phyloP scores from a whole-genome alignment of 2,113 vertebrate species.

The Elaphurus davidianus region DNA sequence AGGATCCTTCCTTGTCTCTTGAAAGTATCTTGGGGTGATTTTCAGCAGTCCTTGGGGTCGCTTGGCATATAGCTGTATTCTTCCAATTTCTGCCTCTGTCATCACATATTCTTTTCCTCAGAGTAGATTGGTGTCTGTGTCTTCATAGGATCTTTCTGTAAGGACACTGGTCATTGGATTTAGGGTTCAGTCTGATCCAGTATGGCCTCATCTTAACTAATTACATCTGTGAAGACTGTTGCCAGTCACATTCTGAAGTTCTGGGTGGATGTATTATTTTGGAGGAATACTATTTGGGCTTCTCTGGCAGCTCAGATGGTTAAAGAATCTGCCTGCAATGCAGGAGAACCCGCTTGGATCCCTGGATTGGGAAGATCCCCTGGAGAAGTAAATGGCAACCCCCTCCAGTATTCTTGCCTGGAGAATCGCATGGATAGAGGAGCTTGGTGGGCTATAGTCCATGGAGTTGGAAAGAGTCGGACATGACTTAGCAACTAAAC shows the following conservation, averaged over 20 bases:
- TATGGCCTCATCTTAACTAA: not conserved
- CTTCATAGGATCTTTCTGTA: not conserved
- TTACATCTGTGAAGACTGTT: not conserved
- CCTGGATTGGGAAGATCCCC: not conserved
- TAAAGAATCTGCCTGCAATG: not conserved
- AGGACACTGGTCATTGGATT: not conserved
- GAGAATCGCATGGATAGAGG: not conserved
- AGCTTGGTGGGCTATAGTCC: not conserved
- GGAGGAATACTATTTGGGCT: not conserved
- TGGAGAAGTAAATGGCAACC: not conserved
- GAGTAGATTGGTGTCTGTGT: not conserved
- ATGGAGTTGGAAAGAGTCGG: not conserved
- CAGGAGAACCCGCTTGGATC: not conserved
- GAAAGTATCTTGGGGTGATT: not conserved
- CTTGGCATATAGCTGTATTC: too few species aligned
- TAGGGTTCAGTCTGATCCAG: not conserved
- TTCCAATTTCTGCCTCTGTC: not conserved
- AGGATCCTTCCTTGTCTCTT: not conserved
- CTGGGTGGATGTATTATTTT: not conserved
- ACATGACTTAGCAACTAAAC: not conserved
- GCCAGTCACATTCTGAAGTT: not conserved
- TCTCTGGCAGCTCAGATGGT: not conserved
- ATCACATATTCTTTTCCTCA: not conserved
- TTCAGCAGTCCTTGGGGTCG: not conserved
- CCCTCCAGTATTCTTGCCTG: not conserved